Evolutionary conservation across 1,140 invertebrate genomes (phyloP).

Genomic region (Hyphantria cunea): DNA sequence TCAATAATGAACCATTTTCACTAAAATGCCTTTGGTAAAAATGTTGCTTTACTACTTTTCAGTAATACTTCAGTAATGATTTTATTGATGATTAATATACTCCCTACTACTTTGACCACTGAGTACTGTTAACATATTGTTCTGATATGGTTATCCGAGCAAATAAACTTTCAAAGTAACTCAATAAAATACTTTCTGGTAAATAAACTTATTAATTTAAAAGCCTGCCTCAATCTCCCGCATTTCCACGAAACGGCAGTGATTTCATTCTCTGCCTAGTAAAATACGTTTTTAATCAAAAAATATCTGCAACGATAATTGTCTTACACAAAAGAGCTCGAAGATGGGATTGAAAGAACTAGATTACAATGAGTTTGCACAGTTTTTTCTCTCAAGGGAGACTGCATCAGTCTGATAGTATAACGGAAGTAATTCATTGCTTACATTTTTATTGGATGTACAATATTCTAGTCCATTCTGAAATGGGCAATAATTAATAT

Average conservation of each 20-base stretch:
- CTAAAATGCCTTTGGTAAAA: no score
- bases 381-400: conserved; percentile 24
- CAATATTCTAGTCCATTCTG: no score
- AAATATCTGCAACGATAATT: conserved; percentile 52
- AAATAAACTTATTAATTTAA: neutral
- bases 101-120: neutral
- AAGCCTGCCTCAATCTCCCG: conserved; percentile 21
- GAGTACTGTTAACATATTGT: neutral
- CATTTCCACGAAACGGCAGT: conserved; percentile 19
- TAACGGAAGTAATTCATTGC: neutral
- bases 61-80: no score
- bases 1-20: no score
- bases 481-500: no score
- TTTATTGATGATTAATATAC: no score
- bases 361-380: conserved; percentile 53
- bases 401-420: neutral
- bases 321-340: conserved; percentile 60
- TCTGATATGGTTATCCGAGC: neutral
- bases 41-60: no score
- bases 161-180: neutral
- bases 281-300: conserved; percentile 56
- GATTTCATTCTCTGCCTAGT: conserved; percentile 36
- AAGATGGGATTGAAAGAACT: conserved; percentile 56
- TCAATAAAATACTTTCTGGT: neutral
- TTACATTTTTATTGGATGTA: no score